Base-by-base conservation (phyloP, 1,140 invertebrate species). In the Glossosoma conforme region DNA sequence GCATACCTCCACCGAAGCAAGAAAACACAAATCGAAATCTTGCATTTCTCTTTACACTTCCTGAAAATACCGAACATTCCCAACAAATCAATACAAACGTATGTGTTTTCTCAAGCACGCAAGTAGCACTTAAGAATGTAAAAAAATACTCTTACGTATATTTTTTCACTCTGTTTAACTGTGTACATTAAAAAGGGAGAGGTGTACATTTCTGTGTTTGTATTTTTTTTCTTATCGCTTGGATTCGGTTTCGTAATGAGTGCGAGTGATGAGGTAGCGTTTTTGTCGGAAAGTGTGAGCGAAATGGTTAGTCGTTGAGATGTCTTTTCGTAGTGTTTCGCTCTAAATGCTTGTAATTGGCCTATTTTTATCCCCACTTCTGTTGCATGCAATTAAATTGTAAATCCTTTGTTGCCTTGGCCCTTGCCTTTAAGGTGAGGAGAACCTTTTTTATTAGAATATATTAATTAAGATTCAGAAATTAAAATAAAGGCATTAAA, bases 271-370 rank as follows among this genome's bases (percentile, higher is more conserved):
- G 17, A 24, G 24, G 32, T 3, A 10, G 10, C 28, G 17, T 19
- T 4, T 44, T 15, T 19, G 43, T 15, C 10, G 28, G 21, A 32
- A 19, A 18, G 43, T 18, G 43, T 32, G 25, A 18, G 28, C 32
- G 10, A 15, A 15, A 44, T 18, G 28, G 8, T 2, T 11, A 33
- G 43, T 33, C n/a, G n/a, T n/a, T n/a, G n/a, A n/a, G n/a, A 13
- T 44, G 43, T 44, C 43, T 2, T 6, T 32, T n/a, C 17, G 14
- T 19, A 33, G 13, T 19, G 43, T 18, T 44, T 17, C 28, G 25
- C 43, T 44, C 13, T 47, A 47, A 47, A 47, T 37, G 44, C 32
- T 47, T 47, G 44, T 47, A 47, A 47, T 47, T 37, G 44, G 44
- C 44, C 44, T 47, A 47, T 47, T 47, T 47, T 22, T 47, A 33